Evolutionary conservation across 1,140 invertebrate genomes (phyloP).

Genomic region (Scaptomyza montana): DNA sequence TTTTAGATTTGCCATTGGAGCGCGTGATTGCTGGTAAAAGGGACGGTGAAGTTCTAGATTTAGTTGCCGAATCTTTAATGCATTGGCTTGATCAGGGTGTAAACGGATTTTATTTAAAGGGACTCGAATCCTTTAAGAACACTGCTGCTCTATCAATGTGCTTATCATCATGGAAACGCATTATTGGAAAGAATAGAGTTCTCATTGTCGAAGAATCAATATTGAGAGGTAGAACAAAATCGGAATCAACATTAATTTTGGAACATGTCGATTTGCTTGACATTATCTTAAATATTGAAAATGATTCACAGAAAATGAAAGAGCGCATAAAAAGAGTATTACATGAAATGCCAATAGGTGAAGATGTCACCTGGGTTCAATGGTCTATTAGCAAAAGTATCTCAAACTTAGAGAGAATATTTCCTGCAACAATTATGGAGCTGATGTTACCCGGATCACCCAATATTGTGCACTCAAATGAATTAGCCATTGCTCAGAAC

Average conservation of each 20-base stretch:
- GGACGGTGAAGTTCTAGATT: slow-evolving; percentile 6
- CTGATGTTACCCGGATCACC: slow-evolving; percentile 91
- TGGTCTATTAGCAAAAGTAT: slow-evolving; percentile 88
- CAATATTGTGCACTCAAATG: slow-evolving; percentile 92
- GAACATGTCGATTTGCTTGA: slow-evolving; percentile 89
- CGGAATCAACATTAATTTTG: slow-evolving; percentile 85
- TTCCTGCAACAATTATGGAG: slow-evolving; percentile 87
- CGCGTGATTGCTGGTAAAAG: background rate
- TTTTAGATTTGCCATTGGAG: slow-evolving; percentile 90
- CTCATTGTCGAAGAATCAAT: slow-evolving; percentile 88
- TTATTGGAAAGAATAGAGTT: slow-evolving; percentile 86
- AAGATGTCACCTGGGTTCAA: slow-evolving; percentile 87
- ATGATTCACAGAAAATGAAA: slow-evolving; percentile 86
- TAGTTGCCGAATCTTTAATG: slow-evolving; percentile 85
- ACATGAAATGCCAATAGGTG: slow-evolving; percentile 83
- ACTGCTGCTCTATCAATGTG: slow-evolving; percentile 84
- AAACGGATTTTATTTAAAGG: slow-evolving; percentile 93
- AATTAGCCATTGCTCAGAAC: slow-evolving; percentile 86
- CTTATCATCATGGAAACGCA: slow-evolving; percentile 87
- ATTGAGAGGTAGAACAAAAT: slow-evolving; percentile 84
- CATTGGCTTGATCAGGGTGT: slow-evolving; percentile 88
- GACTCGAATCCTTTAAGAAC: slow-evolving; percentile 85
- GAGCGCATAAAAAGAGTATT: slow-evolving; percentile 85
- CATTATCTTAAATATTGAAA: slow-evolving; percentile 86
- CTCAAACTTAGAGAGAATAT: slow-evolving; percentile 83